These are phyloP conservation scores for Peribatodes rhomboidaria DNA, from an alignment of 2,888 invertebrate species.

Conservation along the genomic window DNA sequence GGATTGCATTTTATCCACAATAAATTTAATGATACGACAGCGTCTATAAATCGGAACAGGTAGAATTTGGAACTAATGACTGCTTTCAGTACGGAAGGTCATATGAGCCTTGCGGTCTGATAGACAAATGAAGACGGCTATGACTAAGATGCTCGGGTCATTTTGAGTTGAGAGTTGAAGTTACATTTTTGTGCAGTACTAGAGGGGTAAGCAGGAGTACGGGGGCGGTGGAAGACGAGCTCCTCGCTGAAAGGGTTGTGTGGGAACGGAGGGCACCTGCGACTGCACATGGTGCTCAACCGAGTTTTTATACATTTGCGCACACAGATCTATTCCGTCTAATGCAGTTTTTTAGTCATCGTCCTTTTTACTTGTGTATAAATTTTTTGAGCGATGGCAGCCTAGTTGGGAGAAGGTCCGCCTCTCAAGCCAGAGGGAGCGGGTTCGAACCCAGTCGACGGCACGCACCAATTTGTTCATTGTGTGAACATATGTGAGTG, in stretches of 20 bases:
- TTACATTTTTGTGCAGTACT: slow-evolving; percentile 69
- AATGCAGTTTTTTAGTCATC: slow-evolving; percentile 81
- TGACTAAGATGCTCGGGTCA: slow-evolving; percentile 35
- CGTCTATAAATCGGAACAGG: slow-evolving; percentile 85
- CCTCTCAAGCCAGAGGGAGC: too few species aligned
- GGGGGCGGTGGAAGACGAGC: slow-evolving; percentile 64
- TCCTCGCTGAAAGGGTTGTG: slow-evolving; percentile 85
- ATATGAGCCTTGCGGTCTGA: slow-evolving; percentile 44
- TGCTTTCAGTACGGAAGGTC: slow-evolving; percentile 48
- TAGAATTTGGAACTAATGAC: slow-evolving; percentile 83
- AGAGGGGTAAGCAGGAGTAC: slow-evolving; percentile 62
- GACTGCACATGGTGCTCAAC: slow-evolving; percentile 83
- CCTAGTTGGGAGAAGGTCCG: too few species aligned
- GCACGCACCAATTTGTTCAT: too few species aligned
- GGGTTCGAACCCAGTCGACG: too few species aligned
- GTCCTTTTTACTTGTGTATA: slow-evolving; percentile 52
- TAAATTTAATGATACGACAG: slow-evolving; percentile 86
- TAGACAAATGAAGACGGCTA: slow-evolving; percentile 41
- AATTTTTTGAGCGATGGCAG: slow-evolving; percentile 36
- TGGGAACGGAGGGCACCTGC: slow-evolving; percentile 87
- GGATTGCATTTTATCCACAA: slow-evolving; percentile 85
- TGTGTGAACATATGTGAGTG: too few species aligned
- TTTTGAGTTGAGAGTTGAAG: slow-evolving; percentile 52
- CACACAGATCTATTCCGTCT: slow-evolving; percentile 71
- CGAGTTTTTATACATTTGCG: slow-evolving; percentile 82